Evolutionary conservation across 2,797 vertebrate species (phyloP).

Genomic region (Myotis planiceps): DNA sequence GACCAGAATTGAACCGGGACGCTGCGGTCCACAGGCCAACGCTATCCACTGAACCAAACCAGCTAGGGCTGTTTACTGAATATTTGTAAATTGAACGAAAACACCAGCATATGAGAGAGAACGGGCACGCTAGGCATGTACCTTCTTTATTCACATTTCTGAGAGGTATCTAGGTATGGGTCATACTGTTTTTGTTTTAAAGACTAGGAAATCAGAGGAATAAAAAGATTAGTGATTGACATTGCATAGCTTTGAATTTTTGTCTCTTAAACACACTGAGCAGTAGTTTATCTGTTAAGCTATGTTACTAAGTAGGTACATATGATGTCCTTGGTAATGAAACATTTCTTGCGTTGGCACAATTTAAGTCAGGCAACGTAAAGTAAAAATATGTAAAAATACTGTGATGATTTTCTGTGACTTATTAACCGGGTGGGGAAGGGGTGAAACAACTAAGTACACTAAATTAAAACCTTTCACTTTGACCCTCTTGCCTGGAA

Average conservation of each 20-base stretch:
- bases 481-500: slow-evolving; percentile 28
- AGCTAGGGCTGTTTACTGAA: neutral
- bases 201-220: neutral
- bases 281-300: neutral
- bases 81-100: neutral
- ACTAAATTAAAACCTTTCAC: slow-evolving; percentile 9
- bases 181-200: slow-evolving; percentile 18
- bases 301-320: neutral
- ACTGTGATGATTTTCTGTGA: neutral
- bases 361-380: neutral
- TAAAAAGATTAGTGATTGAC: neutral
- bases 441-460: neutral
- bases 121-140: neutral
- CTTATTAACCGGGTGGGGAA: neutral
- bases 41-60: too few relatives aligned
- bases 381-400: neutral
- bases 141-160: neutral
- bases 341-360: neutral
- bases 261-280: neutral
- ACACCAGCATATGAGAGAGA: neutral
- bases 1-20: too few relatives aligned
- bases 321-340: neutral
- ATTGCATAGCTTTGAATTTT: neutral
- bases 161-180: neutral
- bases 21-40: too few relatives aligned